phyloP scores from a whole-genome alignment of 1,140 invertebrate genomes.

The Lordiphosa stackelbergi region DNA sequence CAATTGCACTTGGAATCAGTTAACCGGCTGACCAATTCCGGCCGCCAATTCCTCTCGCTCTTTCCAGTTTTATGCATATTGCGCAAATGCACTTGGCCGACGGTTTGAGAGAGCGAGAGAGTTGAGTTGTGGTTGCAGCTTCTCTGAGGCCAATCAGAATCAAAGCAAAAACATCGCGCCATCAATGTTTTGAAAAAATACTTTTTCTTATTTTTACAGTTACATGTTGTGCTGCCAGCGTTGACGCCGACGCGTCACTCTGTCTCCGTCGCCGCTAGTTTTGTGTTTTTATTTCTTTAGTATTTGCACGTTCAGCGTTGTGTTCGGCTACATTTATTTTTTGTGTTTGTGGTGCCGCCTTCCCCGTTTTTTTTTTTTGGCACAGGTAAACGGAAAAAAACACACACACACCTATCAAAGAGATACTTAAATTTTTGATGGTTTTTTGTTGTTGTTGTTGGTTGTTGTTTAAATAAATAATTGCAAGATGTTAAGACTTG shows the following conservation, averaged over 20 bases:
- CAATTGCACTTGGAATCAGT: constrained; percentile 44
- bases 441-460: too few species aligned
- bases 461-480: too few species aligned
- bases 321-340: constrained; percentile 35
- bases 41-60: not conserved
- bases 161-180: constrained; percentile 31
- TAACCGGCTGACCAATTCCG: constrained; percentile 10
- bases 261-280: constrained; percentile 24
- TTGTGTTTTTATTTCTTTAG: constrained; percentile 51
- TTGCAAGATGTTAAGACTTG: too few species aligned
- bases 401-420: too few species aligned
- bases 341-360: constrained; percentile 4
- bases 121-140: too few species aligned
- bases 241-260: constrained; percentile 16
- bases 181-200: constrained; percentile 12
- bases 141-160: constrained; percentile 30
- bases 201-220: constrained; percentile 20
- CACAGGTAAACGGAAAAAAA: not conserved
- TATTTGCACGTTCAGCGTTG: constrained; percentile 55
- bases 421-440: too few species aligned
- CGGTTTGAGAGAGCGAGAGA: not conserved
- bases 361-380: constrained; percentile 1
- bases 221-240: constrained; percentile 30
- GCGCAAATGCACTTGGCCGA: constrained; percentile 18
- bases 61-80: constrained; percentile 23